Base-by-base conservation (phyloP, 2,113 vertebrate genomes). In the Centropus bengalensis region DNA sequence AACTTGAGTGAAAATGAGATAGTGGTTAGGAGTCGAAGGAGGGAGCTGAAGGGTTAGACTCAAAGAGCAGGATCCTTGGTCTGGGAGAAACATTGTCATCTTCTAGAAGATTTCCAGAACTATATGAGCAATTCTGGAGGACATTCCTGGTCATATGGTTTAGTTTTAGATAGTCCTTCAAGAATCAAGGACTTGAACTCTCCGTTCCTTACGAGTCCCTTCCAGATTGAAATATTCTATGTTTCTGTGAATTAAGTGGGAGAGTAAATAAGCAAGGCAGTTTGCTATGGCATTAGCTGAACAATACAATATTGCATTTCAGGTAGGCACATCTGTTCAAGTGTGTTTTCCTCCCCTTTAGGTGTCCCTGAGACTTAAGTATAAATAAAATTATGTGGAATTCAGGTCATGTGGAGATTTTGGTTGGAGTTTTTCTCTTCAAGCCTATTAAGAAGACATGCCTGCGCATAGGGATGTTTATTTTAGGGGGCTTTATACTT, bases 401-500 rank as follows among this genome's bases (percentile, higher is more conserved):
- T 93, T 92, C 77, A 55, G 7, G 54, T 83, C 40, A 45, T 16
- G 0, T 10, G 9, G 30, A 12, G 47, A 11, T 22, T 71, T 89
- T 21, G 42, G 13, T 88, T 28, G 63, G 58, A 44, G 80, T 42
- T 62, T 59, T 45, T 23, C 22, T 40, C 60, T 85, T 95, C 47
- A 13, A 70, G 86, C 52, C 88, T 6, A 49, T 86, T 89, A 71
- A 82, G 59, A 94, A 94, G 89, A 94, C 18, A 14, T 8, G 71
- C 38, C 64, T 2, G 5, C 63, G n/a, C 32, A 74, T 13, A 30
- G 71, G 44, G 82, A 60, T 75, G 52, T 93, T 95, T 95, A 91
- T 94, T 94, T 93, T 52, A 77, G 44, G 32, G 30, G 68, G 88
- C 71, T 95, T 94, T 94, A 86, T 74, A 78, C 90, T 13, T 77